Evolutionary conservation across 2,113 vertebrate species (phyloP).

Genomic region (Pristiophorus japonicus): DNA sequence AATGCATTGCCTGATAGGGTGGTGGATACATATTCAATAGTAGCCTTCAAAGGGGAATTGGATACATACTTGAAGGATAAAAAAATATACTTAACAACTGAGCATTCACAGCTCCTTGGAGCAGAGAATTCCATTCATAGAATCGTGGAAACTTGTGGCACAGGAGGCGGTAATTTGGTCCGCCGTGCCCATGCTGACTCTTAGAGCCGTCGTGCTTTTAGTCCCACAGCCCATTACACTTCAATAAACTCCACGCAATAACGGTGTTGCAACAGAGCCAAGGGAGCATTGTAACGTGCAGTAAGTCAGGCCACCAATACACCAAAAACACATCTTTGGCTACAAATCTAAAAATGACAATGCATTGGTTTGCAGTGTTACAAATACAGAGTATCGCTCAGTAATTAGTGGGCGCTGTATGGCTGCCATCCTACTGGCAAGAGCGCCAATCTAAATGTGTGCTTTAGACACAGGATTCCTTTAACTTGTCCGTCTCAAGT

Average conservation of each 20-base stretch:
- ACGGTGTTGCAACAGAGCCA: background rate
- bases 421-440: background rate
- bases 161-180: too few species aligned
- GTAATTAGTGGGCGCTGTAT: background rate
- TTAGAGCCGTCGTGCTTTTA: too few species aligned
- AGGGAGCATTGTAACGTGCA: background rate
- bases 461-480: background rate
- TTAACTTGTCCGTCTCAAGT: background rate
- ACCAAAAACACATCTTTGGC: background rate
- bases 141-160: too few species aligned
- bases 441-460: background rate
- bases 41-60: too few species aligned
- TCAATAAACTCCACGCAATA: background rate
- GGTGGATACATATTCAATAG: too few species aligned
- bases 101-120: too few species aligned
- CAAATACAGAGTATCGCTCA: background rate
- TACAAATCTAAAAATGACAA: background rate
- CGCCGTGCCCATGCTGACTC: too few species aligned
- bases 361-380: background rate
- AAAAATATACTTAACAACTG: too few species aligned
- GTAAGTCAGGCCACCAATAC: background rate
- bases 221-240: background rate
- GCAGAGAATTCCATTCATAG: too few species aligned
- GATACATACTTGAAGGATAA: too few species aligned
- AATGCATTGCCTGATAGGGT: too few species aligned